Evolutionary conservation across 1,140 invertebrate genomes (phyloP).

Genomic region (Drosophila pallidifrons): DNA sequence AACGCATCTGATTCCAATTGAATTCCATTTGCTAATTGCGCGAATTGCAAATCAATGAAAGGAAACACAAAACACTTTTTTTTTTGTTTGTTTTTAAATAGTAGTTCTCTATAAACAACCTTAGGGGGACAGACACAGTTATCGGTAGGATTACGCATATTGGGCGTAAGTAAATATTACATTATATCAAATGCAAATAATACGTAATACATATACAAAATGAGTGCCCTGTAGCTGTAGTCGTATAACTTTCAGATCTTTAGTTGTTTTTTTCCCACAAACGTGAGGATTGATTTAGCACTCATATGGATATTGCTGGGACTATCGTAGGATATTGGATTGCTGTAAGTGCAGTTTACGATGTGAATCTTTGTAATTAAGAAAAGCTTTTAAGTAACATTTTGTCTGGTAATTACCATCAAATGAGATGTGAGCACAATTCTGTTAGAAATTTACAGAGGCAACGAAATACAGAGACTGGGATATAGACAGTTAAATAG

Average conservation of each 20-base stretch:
- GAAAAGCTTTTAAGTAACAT: slow-evolving; percentile 38
- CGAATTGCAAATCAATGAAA: slow-evolving; percentile 30
- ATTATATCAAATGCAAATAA: slow-evolving; percentile 71
- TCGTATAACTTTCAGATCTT: slow-evolving; percentile 47
- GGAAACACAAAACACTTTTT: background rate
- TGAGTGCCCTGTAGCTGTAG: slow-evolving; percentile 34
- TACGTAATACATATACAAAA: slow-evolving; percentile 54
- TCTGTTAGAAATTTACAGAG: slow-evolving; percentile 73
- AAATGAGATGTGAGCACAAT: slow-evolving; percentile 65
- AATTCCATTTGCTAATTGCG: slow-evolving; percentile 47
- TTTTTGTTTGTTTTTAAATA: slow-evolving; percentile 19
- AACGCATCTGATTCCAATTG: slow-evolving; percentile 39
- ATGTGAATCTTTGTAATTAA: slow-evolving; percentile 2
- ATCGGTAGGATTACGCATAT: slow-evolving; percentile 72
- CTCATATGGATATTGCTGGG: slow-evolving; percentile 30
- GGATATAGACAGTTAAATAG: slow-evolving; percentile 15
- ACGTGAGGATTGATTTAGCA: slow-evolving; percentile 52
- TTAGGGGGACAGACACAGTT: slow-evolving; percentile 76
- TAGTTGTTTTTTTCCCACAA: slow-evolving; percentile 17
- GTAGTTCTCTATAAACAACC: slow-evolving; percentile 63
- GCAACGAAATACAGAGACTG: slow-evolving; percentile 26
- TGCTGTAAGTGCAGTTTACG: slow-evolving; percentile 14
- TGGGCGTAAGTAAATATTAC: slow-evolving; percentile 67
- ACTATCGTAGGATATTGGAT: slow-evolving; percentile 15
- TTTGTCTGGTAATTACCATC: slow-evolving; percentile 37